Base-by-base conservation (phyloP, 2,888 invertebrate genomes). In the Aethes cnicana region DNA sequence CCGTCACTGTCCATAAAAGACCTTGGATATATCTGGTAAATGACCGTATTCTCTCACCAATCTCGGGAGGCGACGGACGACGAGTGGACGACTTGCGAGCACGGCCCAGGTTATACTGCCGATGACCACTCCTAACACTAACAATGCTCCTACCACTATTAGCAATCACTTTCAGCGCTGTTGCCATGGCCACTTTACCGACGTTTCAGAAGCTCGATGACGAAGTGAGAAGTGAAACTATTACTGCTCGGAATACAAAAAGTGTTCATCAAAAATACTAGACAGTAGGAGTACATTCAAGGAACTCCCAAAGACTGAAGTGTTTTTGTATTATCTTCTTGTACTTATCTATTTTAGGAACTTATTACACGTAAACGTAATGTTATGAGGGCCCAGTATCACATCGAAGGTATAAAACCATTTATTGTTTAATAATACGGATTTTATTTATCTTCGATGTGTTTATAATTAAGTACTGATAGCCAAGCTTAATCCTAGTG, bases 21-120 rank as follows among this genome's bases (percentile, higher is more conserved):
- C 50, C 94, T 90, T 0, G 95, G 94, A 72, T 95, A 95, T 21
- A 96, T 93, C 80, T 97, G 96, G 79, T 97, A 97, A 57, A 96
- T 92, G 11, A 94, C 91, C 0, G 93, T 92, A 28, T 91, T 92
- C 72, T 95, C 91, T 94, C 95, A 96, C 97, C 97, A 97, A 58
- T 94, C 93, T 68, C 69, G 0, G 72, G 72, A 1, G 70, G 61
- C 1, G 53, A 46, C 1, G 67, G 60, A 0, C 54, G 61, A 28
- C 42, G 56, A 17, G 58, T 64, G 8, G 68, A 28, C 42, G 56
- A 17, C 59, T 64, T 7, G 68, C 70, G 23, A 74, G 41, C 18
- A 75, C 33, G 0, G 64, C 74, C 81, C 78, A 80, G 0, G 71
- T 72, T 18, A 74, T 58, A 14, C 63, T 56, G 1, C 69, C 73